Base-by-base conservation (phyloP, 2,113 vertebrate species). In the Xiphophorus couchianus region DNA sequence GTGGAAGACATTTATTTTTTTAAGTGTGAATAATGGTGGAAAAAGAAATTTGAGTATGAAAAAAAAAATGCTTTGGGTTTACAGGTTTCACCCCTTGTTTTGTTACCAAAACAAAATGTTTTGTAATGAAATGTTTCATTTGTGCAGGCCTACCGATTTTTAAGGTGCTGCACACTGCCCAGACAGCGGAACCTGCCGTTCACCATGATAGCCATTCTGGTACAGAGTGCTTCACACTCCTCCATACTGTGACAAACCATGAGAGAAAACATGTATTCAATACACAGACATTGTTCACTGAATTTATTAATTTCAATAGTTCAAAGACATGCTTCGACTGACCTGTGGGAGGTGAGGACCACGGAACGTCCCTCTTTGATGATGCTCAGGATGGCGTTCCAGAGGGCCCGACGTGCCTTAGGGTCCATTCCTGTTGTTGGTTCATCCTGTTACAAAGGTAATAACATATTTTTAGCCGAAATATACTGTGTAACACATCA, bases 381-480 rank as follows among this genome's bases (percentile, higher is more conserved):
- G 62, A 99, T 93, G 83, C 96, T 97, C 27, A 99, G 93, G 80
- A 97, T 97, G 31, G 97, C 96, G 80, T 99, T 99, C 98, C 97
- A 99, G 69, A 99, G 81, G 81, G 98, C 98, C 5, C 98, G 94
- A 0, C 97, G 95, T 22, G 98, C 97, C 83, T 99, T 99, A 10
- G 98, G 98, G 83, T 99, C 98, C 97, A 99, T 99, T 39, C 97
- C 98, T 77, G 98, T 99, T 14, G 98, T 99, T 42, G 98, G 98
- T 78, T 99, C 98, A 85, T 99, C 97, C 98, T 99, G 88, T 73
- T 66, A 85, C 72, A 42, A 68, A 29, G 19, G 31, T 61, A 71
- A 85, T 3, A 77, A 39, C 7, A 77, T n/a, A 68, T 3, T 15
- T 5, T 89, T 35, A 88, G 76, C 9, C 73, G 22, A 30, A 68